These are phyloP conservation scores for Porites lobata DNA, from an alignment of 92 coral and sea anemone species.

Conservation along the genomic window DNA sequence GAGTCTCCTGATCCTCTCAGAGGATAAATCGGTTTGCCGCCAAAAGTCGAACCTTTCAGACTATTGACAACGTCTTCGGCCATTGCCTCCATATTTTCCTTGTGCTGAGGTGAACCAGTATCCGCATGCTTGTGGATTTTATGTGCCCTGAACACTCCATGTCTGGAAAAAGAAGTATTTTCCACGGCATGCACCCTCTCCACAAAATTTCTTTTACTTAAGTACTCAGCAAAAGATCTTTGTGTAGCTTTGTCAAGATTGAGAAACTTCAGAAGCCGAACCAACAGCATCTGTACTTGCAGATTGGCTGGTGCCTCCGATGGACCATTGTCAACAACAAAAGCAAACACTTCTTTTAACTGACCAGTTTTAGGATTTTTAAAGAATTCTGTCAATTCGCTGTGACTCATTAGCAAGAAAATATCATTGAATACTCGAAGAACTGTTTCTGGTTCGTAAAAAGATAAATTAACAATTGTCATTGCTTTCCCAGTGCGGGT, in stretches of 20 bases:
- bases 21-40: conserved; percentile 29
- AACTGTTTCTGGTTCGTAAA: conserved; percentile 65
- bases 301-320: conserved; percentile 61
- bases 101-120: conserved; percentile 50
- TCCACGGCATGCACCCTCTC: conserved; percentile 68
- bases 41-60: conserved; percentile 44
- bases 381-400: conserved; percentile 53
- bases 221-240: conserved; percentile 68
- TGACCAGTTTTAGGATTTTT: conserved; percentile 50
- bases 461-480: conserved; percentile 49
- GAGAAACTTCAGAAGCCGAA: conserved; percentile 47
- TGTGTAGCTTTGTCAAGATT: conserved; percentile 52
- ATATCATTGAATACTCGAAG: conserved; percentile 62
- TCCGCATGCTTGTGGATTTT: conserved; percentile 28
- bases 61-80: conserved; percentile 48
- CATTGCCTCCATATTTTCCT: conserved; percentile 73
- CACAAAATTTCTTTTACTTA: conserved; percentile 74
- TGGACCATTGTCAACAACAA: conserved; percentile 72
- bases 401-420: conserved; percentile 45
- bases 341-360: conserved; percentile 47
- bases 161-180: conserved; percentile 58
- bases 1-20: conserved; percentile 31
- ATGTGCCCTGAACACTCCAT: conserved; percentile 53
- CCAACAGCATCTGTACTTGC: conserved; percentile 66
- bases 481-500: conserved; percentile 67